phyloP scores from a whole-genome alignment of 2,888 invertebrate genomes.

The Harpalus rubripes region DNA sequence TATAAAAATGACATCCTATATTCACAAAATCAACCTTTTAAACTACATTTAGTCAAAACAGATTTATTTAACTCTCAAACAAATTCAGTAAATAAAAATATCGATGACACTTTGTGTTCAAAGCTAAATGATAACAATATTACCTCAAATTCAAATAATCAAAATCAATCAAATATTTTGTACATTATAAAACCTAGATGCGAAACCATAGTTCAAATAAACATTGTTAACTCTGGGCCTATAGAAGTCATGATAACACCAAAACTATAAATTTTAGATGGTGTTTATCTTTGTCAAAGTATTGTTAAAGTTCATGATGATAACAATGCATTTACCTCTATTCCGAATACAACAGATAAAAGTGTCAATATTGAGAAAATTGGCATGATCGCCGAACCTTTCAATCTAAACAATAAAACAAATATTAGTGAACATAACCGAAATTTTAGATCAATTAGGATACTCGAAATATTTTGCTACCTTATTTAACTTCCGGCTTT shows the following conservation, averaged over 20 bases:
- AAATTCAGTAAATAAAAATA: too few relatives aligned
- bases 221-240: neutral
- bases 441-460: constrained; percentile 69
- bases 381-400: neutral
- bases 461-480: constrained; percentile 68
- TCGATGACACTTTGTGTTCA: too few relatives aligned
- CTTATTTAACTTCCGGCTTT: constrained; percentile 68
- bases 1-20: too few relatives aligned
- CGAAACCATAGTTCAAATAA: too few relatives aligned
- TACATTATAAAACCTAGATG: too few relatives aligned
- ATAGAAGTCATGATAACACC: neutral
- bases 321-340: constrained; percentile 25
- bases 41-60: too few relatives aligned
- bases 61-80: too few relatives aligned
- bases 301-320: constrained; percentile 34
- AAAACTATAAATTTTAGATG: constrained; percentile 31
- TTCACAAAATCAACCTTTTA: too few relatives aligned
- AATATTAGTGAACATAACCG: constrained; percentile 64
- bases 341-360: constrained; percentile 42
- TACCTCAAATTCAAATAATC: too few relatives aligned
- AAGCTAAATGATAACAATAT: too few relatives aligned
- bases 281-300: constrained; percentile 55
- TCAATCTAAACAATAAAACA: neutral
- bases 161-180: too few relatives aligned
- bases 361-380: neutral